A percentile compares a stretch with the other conserved stretches of the same genome.
These are phyloP conservation scores for Mus spicilegus DNA, from an alignment of 2,113 vertebrate species.

Conservation along the genomic window DNA sequence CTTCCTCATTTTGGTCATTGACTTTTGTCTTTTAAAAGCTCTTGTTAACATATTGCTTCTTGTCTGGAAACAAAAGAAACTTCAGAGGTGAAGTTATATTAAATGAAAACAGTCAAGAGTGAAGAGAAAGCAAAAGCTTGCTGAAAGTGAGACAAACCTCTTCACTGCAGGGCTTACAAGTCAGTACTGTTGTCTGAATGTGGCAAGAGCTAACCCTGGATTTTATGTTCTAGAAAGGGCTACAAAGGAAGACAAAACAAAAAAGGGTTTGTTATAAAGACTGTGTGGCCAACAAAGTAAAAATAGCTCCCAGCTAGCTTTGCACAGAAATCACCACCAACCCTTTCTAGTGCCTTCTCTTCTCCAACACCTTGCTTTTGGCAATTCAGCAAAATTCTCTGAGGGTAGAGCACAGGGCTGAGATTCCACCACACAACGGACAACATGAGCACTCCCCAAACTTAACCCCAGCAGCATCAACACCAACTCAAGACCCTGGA, in stretches of 20 bases:
- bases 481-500: background rate
- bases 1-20: background rate
- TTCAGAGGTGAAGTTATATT: background rate
- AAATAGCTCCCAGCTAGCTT: background rate
- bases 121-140: background rate
- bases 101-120: background rate
- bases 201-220: background rate
- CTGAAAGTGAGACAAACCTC: background rate
- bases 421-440: background rate
- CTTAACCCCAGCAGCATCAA: background rate
- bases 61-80: background rate
- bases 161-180: background rate
- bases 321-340: background rate
- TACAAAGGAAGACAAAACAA: background rate
- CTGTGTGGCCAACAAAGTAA: background rate
- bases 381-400: background rate
- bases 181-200: background rate
- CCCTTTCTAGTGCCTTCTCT: background rate
- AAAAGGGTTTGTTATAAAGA: background rate
- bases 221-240: background rate
- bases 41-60: background rate
- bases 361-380: background rate
- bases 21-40: background rate
- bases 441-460: background rate
- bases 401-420: background rate